Evolutionary conservation across 2,888 invertebrate species (phyloP).

Genomic region (Thereva nobilitata): DNA sequence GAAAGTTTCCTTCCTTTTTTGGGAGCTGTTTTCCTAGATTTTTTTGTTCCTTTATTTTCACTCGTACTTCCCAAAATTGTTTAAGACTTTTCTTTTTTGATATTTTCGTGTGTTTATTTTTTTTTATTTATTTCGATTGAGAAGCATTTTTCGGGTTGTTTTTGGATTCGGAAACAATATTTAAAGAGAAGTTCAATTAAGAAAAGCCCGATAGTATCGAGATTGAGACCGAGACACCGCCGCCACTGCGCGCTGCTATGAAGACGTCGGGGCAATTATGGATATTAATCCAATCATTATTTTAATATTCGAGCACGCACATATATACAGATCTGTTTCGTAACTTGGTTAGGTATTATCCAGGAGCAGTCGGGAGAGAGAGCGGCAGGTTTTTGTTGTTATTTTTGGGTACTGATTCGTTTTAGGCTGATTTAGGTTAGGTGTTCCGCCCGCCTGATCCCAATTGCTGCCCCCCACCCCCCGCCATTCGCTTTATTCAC

Average conservation of each 20-base stretch:
- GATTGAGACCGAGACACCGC: background rate
- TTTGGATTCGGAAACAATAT: no score
- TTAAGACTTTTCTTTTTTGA: no score
- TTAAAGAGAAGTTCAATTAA: background rate
- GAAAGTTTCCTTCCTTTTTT: no score
- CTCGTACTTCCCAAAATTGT: no score
- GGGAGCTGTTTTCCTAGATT: no score
- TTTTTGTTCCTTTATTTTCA: no score
- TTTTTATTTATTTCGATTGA: no score
- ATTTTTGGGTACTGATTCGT: no score
- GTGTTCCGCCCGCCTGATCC: background rate
- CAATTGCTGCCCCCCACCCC: background rate
- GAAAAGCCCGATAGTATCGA: background rate
- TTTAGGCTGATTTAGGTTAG: no score
- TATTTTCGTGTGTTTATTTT: no score
- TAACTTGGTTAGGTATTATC: constrained; percentile 3
- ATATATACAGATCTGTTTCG: background rate
- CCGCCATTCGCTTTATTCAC: background rate
- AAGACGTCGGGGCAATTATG: constrained; percentile 1
- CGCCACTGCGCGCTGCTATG: background rate
- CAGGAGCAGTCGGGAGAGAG: background rate
- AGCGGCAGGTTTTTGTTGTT: background rate
- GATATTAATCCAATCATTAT: constrained; percentile 32
- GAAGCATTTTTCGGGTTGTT: no score
- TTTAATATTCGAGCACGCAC: constrained; percentile 24